Percentiles rank a stretch among this genome's conserved stretches.
phyloP scores from a whole-genome alignment of 2,113 vertebrate species.

The Pholis gunnellus region DNA sequence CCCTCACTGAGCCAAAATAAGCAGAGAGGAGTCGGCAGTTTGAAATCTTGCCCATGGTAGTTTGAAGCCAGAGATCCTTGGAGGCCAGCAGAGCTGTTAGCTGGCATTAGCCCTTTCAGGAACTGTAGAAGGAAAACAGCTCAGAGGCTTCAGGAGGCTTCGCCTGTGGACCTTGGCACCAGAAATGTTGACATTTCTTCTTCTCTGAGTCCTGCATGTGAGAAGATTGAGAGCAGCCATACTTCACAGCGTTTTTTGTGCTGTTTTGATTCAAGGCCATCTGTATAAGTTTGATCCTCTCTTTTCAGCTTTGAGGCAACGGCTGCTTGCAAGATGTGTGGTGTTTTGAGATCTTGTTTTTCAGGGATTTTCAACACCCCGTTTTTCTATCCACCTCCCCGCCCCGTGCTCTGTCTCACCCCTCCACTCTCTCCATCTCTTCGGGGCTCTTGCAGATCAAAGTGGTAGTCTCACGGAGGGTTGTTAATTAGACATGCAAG shows the following conservation, averaged over 20 bases:
- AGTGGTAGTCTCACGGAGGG: conserved; percentile 45
- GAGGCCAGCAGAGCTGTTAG: conserved; percentile 33
- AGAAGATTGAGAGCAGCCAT: conserved; percentile 45
- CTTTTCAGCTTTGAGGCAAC: conserved; percentile 23
- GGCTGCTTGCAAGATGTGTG: conserved; percentile 48
- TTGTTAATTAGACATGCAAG: conserved; percentile 57
- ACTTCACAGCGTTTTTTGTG: conserved; percentile 20
- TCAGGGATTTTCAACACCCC: conserved; percentile 40
- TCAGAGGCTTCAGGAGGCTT: conserved; percentile 28
- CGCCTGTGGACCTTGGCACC: conserved; percentile 46
- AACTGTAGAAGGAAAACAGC: conserved; percentile 41
- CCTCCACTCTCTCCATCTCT: conserved; percentile 25
- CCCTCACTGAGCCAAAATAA: conserved; percentile 33
- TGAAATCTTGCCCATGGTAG: conserved; percentile 23
- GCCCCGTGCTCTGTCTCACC: conserved; percentile 16
- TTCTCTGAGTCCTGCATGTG: conserved; percentile 40
- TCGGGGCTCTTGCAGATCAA: conserved; percentile 61
- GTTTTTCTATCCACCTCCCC: conserved; percentile 35
- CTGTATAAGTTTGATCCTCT: conserved; percentile 11
- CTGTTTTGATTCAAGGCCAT: conserved; percentile 33
- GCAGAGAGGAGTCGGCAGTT: conserved; percentile 18
- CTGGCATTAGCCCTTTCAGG: conserved; percentile 29
- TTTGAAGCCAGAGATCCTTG: conserved; percentile 40
- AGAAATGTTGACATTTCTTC: conserved; percentile 49
- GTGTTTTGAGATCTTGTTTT: conserved; percentile 65